phyloP scores from a whole-genome alignment of 1,140 invertebrate genomes.

The Dendroctonus valens region DNA sequence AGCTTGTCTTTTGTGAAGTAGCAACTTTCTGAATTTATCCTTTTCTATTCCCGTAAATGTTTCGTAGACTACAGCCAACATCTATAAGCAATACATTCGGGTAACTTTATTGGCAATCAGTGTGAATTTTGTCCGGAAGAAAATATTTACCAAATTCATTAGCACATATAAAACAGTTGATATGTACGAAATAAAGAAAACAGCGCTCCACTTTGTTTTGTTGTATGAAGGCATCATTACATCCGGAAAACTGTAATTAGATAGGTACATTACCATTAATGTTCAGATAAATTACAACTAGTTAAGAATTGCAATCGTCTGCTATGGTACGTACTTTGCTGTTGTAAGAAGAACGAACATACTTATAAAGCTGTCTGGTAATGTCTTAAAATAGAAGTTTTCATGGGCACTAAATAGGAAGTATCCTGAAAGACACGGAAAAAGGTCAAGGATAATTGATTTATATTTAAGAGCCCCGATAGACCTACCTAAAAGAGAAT shows the following conservation, averaged over 20 bases:
- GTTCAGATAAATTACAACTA: neutral
- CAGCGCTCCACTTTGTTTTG: constrained; percentile 73
- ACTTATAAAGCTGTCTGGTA: constrained; percentile 83
- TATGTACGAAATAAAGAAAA: constrained; percentile 86
- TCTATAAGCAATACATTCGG: constrained; percentile 53
- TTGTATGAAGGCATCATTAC: constrained; percentile 93
- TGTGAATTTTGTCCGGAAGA: neutral
- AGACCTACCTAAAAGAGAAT: constrained; percentile 61
- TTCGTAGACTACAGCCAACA: constrained; percentile 89
- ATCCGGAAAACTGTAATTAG: constrained; percentile 75
- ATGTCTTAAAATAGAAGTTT: constrained; percentile 75
- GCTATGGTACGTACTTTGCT: constrained; percentile 71
- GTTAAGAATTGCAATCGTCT: constrained; percentile 37
- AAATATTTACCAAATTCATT: constrained; percentile 77
- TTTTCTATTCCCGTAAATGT: constrained; percentile 86
- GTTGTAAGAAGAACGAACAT: constrained; percentile 89
- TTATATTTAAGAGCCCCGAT: neutral
- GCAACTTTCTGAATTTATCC: constrained; percentile 81
- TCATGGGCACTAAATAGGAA: constrained; percentile 75
- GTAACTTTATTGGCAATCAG: neutral
- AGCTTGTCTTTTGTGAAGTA: constrained; percentile 80
- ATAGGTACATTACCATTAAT: constrained; percentile 10
- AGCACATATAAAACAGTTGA: constrained; percentile 78
- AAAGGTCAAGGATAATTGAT: no score
- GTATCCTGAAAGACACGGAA: constrained; percentile 57